Conservation (phyloP, 2,113 vertebrate genomes). For the Carlito syrichta region DNA sequence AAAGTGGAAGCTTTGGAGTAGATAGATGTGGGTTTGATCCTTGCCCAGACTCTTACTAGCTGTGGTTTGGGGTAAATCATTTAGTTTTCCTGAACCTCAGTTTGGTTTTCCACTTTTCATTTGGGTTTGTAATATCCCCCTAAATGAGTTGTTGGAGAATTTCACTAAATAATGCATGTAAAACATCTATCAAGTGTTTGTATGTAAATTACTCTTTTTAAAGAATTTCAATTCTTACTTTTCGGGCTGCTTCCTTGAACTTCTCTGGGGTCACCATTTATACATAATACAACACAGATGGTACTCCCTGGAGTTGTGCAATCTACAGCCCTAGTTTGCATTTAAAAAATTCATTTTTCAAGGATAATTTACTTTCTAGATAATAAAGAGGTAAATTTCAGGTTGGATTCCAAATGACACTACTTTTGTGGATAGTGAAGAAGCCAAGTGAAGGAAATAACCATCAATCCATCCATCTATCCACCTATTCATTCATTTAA, state of each 20-base stretch:
- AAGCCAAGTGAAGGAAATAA: background rate
- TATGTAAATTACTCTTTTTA: slow-evolving; percentile 1
- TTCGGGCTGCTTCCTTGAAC: background rate
- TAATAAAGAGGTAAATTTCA: slow-evolving; percentile 3
- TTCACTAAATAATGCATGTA: background rate
- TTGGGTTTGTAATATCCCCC: background rate
- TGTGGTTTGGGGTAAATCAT: background rate
- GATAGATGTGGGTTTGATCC: background rate
- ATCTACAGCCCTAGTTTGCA: background rate
- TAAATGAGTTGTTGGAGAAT: background rate
- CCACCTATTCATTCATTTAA: background rate
- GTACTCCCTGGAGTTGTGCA: background rate
- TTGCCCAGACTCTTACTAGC: background rate
- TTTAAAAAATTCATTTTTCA: background rate
- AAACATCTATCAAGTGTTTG: background rate
- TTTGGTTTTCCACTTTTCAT: background rate
- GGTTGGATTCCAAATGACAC: background rate
- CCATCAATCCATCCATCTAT: background rate
- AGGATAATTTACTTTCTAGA: background rate
- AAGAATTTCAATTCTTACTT: background rate
- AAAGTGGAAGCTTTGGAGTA: background rate
- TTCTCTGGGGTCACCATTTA: background rate
- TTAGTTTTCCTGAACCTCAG: background rate
- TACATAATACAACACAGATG: background rate
- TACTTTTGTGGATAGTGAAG: background rate